These are phyloP conservation scores for Catajapyx aquilonaris DNA, from an alignment of 1,140 invertebrate species.

Conservation along the genomic window DNA sequence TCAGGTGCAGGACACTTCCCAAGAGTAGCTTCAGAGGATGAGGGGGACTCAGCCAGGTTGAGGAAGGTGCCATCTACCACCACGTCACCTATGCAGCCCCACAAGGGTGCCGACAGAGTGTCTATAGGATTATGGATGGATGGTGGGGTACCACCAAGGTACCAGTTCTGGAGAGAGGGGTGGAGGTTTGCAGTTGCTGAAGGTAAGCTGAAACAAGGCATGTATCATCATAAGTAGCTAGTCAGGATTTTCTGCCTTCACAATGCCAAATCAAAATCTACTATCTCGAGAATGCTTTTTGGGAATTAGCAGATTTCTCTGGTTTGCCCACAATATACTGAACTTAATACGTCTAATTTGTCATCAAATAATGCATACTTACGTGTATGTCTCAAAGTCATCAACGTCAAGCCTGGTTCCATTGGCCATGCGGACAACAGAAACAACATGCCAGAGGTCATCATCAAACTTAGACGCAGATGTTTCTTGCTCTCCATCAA, in stretches of 20 bases:
- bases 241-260: no score
- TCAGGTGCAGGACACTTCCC: conserved; percentile 30
- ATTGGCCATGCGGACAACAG: conserved; percentile 43
- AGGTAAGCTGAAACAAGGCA: conserved; percentile 6
- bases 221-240: no score
- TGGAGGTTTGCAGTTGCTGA: conserved; percentile 29
- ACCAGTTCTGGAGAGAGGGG: conserved; percentile 42
- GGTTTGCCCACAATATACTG: no score
- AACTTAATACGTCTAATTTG: no score
- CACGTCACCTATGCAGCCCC: conserved; percentile 70
- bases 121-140: conserved; percentile 23
- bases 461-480: conserved; percentile 45
- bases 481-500: conserved; percentile 27
- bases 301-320: no score
- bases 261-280: no score
- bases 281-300: no score
- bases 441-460: conserved; percentile 80
- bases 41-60: conserved; percentile 50
- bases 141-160: conserved; percentile 61
- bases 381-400: conserved; percentile 46
- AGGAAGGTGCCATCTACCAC: conserved; percentile 59
- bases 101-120: conserved; percentile 31
- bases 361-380: conserved; percentile 16
- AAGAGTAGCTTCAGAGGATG: conserved; percentile 38
- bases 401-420: conserved; percentile 59